These are phyloP conservation scores for Alcedo atthis DNA, from an alignment of 2,797 vertebrate genomes.

Conservation along the genomic window DNA sequence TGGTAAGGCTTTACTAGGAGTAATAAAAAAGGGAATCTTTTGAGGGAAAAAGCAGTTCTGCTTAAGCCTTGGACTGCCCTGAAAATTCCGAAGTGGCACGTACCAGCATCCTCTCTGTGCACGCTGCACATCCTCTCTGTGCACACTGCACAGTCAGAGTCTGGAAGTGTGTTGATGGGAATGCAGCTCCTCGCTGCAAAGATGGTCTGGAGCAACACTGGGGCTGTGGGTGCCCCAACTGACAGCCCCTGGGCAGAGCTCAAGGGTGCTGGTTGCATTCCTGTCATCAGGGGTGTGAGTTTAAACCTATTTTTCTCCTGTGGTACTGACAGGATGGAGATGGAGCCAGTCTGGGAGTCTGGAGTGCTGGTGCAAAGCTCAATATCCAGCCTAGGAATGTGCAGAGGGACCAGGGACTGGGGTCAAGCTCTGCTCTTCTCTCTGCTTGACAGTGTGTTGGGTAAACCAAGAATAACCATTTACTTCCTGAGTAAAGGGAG, in stretches of 20 bases:
- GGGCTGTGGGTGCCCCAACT: accelerated
- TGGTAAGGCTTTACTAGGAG: not conserved
- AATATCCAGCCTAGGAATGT: not conserved
- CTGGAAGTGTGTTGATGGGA: not conserved
- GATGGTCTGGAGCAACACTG: not conserved
- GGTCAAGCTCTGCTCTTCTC: not conserved
- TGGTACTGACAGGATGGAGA: not conserved
- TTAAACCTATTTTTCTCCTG: not conserved
- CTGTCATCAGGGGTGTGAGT: not conserved
- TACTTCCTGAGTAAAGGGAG: not conserved
- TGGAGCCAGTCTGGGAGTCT: not conserved
- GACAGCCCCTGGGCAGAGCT: not conserved
- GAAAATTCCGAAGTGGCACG: not conserved
- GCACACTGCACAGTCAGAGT: not conserved
- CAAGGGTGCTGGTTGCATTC: not conserved
- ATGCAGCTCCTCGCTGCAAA: accelerated
- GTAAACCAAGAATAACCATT: not conserved
- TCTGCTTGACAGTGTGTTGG: accelerated
- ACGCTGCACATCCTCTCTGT: accelerated
- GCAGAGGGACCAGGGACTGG: not conserved
- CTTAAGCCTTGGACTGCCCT: not conserved
- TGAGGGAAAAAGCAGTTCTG: not conserved
- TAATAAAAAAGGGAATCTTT: not conserved
- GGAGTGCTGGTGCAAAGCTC: not conserved
- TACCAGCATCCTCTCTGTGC: not conserved